Conservation (phyloP, 2,888 invertebrate species). For the Aromia moschata region DNA sequence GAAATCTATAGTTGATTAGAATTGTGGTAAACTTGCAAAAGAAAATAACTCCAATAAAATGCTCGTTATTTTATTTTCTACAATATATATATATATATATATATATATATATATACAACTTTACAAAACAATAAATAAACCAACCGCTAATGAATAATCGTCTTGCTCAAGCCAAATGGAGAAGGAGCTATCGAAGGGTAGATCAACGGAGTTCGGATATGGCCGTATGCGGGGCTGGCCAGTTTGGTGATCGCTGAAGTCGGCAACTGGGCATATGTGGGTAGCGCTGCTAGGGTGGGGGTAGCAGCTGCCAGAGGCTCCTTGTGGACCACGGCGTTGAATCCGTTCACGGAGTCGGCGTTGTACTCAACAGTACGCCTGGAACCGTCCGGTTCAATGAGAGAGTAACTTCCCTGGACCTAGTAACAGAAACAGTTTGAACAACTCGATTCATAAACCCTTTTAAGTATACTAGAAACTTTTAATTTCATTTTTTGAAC, state of each 20-base stretch:
- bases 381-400: slow-evolving; percentile 70
- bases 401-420: slow-evolving; percentile 66
- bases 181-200: not conserved
- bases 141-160: not conserved
- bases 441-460: no score
- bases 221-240: not conserved
- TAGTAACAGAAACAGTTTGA: no score
- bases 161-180: not conserved
- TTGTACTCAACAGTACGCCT: slow-evolving; percentile 72
- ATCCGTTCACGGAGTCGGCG: slow-evolving; percentile 66
- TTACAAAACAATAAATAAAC: not conserved
- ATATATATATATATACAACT: not conserved
- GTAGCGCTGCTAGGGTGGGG: not conserved
- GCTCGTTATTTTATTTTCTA: not conserved
- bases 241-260: not conserved
- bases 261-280: not conserved
- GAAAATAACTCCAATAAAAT: not conserved
- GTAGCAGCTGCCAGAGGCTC: slow-evolving; percentile 54
- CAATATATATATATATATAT: not conserved
- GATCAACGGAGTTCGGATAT: not conserved
- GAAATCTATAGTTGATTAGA: no score
- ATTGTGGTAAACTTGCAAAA: no score
- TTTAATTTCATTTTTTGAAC: no score
- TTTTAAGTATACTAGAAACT: no score
- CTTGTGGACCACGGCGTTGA: slow-evolving; percentile 68